These are phyloP conservation scores for Drosophila nannoptera DNA, from an alignment of 1,140 invertebrate species.

Conservation along the genomic window DNA sequence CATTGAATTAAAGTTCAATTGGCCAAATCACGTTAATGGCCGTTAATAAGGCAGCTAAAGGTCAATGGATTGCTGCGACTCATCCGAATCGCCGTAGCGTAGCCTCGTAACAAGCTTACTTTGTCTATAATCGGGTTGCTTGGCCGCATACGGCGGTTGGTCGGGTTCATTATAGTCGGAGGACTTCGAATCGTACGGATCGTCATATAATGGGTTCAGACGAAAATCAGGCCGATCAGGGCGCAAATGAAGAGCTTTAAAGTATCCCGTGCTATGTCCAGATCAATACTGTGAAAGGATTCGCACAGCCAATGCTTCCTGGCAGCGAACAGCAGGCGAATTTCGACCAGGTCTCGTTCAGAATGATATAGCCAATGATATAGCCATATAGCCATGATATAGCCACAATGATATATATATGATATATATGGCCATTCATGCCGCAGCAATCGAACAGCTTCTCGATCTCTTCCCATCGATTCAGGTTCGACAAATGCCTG, in stretches of 20 bases:
- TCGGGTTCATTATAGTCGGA: not conserved
- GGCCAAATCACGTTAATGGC: constrained; percentile 42
- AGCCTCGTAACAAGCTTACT: too few relatives aligned
- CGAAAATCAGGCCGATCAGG: too few relatives aligned
- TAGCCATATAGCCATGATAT: too few relatives aligned
- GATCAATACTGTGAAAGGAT: constrained; percentile 28
- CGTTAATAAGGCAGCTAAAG: constrained; percentile 51
- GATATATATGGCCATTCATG: constrained; percentile 21
- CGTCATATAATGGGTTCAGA: too few relatives aligned
- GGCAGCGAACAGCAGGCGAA: constrained; percentile 39
- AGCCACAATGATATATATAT: too few relatives aligned
- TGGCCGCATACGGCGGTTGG: not conserved
- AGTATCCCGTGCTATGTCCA: constrained; percentile 60
- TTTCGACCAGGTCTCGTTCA: constrained; percentile 41
- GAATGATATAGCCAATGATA: constrained; percentile 40
- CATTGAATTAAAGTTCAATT: constrained; percentile 69
- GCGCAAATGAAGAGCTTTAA: constrained; percentile 30
- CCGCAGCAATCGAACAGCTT: constrained; percentile 46
- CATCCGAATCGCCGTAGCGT: too few relatives aligned
- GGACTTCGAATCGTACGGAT: constrained; percentile 22
- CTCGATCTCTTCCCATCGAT: constrained; percentile 15
- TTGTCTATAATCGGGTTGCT: not conserved
- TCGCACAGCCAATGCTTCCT: constrained; percentile 35
- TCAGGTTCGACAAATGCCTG: constrained; percentile 23
- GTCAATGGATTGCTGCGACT: not conserved